Evolutionary conservation across 2,888 invertebrate genomes (phyloP), one percentile per base, ranked within the genome.

Genomic region (Ochropacha duplaris): DNA sequence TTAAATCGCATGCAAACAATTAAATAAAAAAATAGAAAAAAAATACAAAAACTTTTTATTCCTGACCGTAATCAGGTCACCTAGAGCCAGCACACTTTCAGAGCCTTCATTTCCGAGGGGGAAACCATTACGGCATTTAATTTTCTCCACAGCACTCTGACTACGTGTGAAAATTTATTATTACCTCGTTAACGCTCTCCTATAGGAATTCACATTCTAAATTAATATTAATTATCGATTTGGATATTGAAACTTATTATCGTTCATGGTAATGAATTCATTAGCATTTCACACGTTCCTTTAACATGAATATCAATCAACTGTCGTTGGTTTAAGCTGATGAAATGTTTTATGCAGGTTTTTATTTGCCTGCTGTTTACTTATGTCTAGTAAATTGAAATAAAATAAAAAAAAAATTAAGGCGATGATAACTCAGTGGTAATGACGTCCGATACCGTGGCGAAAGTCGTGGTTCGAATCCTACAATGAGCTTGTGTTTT

Each of bases 131-230:
- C 8, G 44, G 44, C 44, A 44, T 44, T 44, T 44, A 44, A 44
- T 44, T 44, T 44, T 44, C 44, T 44, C 44, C 19, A 19, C 16
- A 44, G 44, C 44, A 44, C 44, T 44, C 44, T 19, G n/a, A 9
- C 44, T 44, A 44, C 44, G 44, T 44, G 44, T 44, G 44, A 44
- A 19, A 19, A 44, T 44, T 44, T 44, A 44, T 44, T 44, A 44
- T 44, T 44, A 19, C 19, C 44, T 44, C 44, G 44, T 44, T 44
- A 44, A 44, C 39, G 39, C 19, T 16, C n/a, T 44, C 44, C 44
- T 44, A 5, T 19, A 19, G 44, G 44, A 44, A 44, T 44, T 44
- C 44, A 9, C 44, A 44, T 44, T 44, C 44, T 44, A 44, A 19
- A 44, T 44, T 44, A 44, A 44, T 44, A 44, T 44, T 19, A 44